phyloP scores from a whole-genome alignment of 64 coral and sea anemone species.

The Exaiptasia diaphana region DNA sequence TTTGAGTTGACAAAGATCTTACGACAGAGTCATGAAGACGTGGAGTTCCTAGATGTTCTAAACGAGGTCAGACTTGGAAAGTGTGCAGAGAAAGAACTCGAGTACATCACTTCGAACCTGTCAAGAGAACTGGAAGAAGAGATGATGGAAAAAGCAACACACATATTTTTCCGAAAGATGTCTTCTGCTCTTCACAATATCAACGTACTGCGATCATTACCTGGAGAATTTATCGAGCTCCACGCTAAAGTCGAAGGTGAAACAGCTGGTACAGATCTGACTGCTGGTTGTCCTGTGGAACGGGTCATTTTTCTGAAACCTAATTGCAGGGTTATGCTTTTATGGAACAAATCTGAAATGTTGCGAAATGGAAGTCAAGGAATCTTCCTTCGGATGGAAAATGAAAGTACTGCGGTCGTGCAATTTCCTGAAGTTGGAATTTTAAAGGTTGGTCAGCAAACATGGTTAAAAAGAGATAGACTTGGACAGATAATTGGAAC shows the following conservation, averaged over 20 bases:
- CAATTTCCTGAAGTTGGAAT: background rate
- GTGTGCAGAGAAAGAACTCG: background rate
- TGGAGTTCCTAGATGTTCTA: background rate
- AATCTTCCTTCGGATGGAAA: background rate
- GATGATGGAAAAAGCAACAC: background rate
- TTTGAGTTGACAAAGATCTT: slow-evolving; percentile 24
- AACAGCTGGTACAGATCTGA: background rate
- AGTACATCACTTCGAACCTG: background rate
- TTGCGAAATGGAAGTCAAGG: slow-evolving; percentile 37
- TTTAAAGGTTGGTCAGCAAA: background rate
- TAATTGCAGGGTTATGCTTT: slow-evolving; percentile 46
- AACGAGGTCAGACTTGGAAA: slow-evolving; percentile 22
- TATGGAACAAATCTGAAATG: slow-evolving; percentile 35
- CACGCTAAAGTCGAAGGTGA: background rate
- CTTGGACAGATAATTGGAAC: slow-evolving; percentile 29
- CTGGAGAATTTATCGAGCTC: background rate
- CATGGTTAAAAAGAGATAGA: background rate
- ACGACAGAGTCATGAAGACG: slow-evolving; percentile 10
- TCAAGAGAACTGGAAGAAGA: slow-evolving; percentile 1
- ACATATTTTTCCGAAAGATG: slow-evolving; percentile 2
- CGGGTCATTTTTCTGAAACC: background rate
- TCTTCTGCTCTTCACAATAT: background rate
- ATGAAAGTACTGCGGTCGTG: background rate
- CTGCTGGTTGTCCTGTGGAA: background rate
- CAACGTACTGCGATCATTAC: background rate